These are phyloP conservation scores for Hoplias malabaricus DNA, from an alignment of 2,113 vertebrate genomes.

Conservation along the genomic window DNA sequence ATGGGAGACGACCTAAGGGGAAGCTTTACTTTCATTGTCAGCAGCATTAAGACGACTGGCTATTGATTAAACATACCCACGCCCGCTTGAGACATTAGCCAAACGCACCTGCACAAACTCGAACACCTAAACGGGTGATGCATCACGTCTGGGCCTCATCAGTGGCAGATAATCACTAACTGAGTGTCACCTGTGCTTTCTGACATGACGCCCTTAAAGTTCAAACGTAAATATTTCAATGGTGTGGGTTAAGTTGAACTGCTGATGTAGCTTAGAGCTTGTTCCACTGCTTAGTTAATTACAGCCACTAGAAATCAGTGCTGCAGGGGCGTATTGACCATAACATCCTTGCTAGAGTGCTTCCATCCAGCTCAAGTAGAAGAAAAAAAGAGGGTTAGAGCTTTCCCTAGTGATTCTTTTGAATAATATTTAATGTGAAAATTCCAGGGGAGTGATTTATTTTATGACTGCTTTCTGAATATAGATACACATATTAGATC, in stretches of 20 bases:
- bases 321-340: constrained; percentile 9
- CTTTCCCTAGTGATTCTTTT: background rate
- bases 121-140: background rate
- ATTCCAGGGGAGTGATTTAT: background rate
- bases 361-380: background rate
- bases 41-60: background rate
- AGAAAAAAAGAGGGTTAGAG: constrained; percentile 10
- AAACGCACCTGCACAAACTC: background rate
- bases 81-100: background rate
- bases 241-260: constrained; percentile 60
- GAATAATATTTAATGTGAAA: background rate
- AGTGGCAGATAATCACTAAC: constrained; percentile 46
- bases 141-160: constrained; percentile 50
- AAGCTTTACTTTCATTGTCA: constrained; percentile 19
- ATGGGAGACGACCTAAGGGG: background rate
- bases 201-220: constrained; percentile 45
- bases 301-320: constrained; percentile 53
- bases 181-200: constrained; percentile 47
- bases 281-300: constrained; percentile 67
- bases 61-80: constrained; percentile 6
- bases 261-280: constrained; percentile 63
- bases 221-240: constrained; percentile 67
- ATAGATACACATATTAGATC: background rate
- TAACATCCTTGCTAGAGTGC: constrained; percentile 21
- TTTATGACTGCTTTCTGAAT: background rate